Conservation (phyloP, 1,140 invertebrate species). For the Lerema accius region DNA sequence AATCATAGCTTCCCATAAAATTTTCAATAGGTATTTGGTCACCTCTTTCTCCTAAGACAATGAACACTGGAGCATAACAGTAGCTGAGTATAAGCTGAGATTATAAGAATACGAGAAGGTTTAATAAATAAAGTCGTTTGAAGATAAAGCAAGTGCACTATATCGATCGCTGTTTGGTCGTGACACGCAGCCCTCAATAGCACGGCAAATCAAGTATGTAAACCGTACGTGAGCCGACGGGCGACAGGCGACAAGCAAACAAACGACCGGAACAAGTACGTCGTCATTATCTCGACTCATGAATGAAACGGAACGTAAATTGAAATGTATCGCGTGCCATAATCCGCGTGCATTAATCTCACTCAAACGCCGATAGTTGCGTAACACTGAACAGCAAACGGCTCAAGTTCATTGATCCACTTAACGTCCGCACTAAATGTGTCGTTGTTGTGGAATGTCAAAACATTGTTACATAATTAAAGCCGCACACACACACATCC, state of each 20-base stretch:
- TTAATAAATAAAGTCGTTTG: too few relatives aligned
- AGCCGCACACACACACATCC: slow-evolving; percentile 58
- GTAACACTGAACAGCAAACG: slow-evolving; percentile 72
- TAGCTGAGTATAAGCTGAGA: not conserved
- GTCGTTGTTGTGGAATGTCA: slow-evolving; percentile 78
- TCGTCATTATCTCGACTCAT: slow-evolving; percentile 77
- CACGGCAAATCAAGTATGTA: slow-evolving; percentile 42
- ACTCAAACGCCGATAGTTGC: slow-evolving; percentile 78
- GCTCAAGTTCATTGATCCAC: slow-evolving; percentile 82
- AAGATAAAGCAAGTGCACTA: too few relatives aligned
- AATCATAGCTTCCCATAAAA: too few relatives aligned
- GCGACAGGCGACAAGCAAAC: slow-evolving; percentile 55
- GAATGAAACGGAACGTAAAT: slow-evolving; percentile 82
- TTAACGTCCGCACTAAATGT: slow-evolving; percentile 78
- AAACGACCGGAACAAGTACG: slow-evolving; percentile 70
- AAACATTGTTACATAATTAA: slow-evolving; percentile 80
- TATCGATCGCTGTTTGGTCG: too few relatives aligned
- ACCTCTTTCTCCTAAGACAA: too few relatives aligned
- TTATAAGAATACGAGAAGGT: too few relatives aligned
- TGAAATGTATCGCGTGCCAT: slow-evolving; percentile 81
- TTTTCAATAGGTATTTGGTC: too few relatives aligned
- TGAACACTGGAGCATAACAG: too few relatives aligned
- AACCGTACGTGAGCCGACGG: slow-evolving; percentile 44
- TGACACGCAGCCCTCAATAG: slow-evolving; percentile 21
- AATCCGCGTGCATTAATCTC: slow-evolving; percentile 81